A percentile compares a stretch with the other conserved stretches of the same genome.
phyloP scores from a whole-genome alignment of 2,888 invertebrate genomes.

The Sphaeridia pumilis region DNA sequence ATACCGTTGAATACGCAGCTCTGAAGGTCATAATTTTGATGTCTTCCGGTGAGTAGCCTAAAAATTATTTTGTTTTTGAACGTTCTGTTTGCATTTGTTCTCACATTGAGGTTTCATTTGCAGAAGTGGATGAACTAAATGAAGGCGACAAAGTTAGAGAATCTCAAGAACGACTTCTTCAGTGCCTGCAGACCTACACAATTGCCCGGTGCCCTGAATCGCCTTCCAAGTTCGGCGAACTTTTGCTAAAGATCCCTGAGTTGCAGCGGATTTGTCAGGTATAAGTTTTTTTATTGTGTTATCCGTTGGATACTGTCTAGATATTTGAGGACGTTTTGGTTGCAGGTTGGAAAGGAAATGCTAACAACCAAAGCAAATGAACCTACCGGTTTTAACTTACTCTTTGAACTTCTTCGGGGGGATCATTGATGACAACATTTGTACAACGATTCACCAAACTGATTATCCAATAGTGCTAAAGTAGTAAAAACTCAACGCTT shows the following conservation, averaged over 20 bases:
- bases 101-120: no score
- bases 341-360: constrained; percentile 84
- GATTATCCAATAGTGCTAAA: no score
- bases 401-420: constrained; percentile 88
- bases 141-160: constrained; percentile 89
- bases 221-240: constrained; percentile 89
- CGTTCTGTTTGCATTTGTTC: no score
- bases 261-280: constrained; percentile 89
- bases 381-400: constrained; percentile 76
- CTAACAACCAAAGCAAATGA: constrained; percentile 73
- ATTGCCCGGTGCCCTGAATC: constrained; percentile 79
- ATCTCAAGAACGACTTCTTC: constrained; percentile 85
- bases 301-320: background rate
- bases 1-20: constrained; percentile 91
- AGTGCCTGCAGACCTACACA: constrained; percentile 84
- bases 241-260: constrained; percentile 84
- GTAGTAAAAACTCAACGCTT: no score
- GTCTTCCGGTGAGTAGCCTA: constrained; percentile 65
- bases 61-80: no score
- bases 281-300: constrained; percentile 11
- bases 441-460: no score
- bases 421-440: constrained; percentile 83
- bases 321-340: constrained; percentile 35
- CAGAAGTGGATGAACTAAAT: constrained; percentile 81
- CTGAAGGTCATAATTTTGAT: constrained; percentile 88